Base-by-base conservation (phyloP, 2,113 vertebrate genomes). In the Paedocypris sp. region DNA sequence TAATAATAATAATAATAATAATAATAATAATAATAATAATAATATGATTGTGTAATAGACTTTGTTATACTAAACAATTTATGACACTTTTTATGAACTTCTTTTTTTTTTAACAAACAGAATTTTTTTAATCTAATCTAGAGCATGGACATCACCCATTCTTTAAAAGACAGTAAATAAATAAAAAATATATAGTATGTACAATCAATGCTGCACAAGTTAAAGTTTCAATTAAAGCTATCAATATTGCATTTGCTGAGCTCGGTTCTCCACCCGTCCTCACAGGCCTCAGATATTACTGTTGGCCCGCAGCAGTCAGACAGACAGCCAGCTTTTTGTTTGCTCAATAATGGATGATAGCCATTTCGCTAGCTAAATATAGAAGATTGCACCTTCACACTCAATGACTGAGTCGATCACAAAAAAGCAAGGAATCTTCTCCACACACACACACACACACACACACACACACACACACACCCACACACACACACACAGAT, bases 331-430 rank as follows among this genome's bases (percentile, higher is more conserved):
- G 63, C 67, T 81, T 76, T 78, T 80, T 77, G 74, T 82, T 85
- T 85, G 72, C 76, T 82, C 79, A 73, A 79, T 85, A 85, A 86
- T 82, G 75, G 76, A 86, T 83, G 80, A n/a, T n/a, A n/a, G 71
- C 73, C 76, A 57, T 64, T 71, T 79, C 70, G 66, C 66, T 70
- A 69, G 75, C 74, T 82, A 77, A 82, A 83, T 79, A 83, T 78
- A 74, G 71, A 78, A 74, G 73, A 68, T 73, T 69, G 73, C 64
- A 75, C 65, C 77, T 72, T 68, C 71, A 74, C 54, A 75, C 67
- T 58, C 38, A 50, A 63, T 59, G 50, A 63, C 67, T 15, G 45
- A 61, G 69, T 73, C 74, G 52, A 54, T 67, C 73, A 65, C 68
- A 61, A 62, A 61, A 56, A 35, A 26, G 56, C 50, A 59, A 60